Percentiles rank a stretch among this genome's conserved stretches.
Conservation (phyloP, 2,113 vertebrate genomes). For the Lasiurus cinereus region DNA sequence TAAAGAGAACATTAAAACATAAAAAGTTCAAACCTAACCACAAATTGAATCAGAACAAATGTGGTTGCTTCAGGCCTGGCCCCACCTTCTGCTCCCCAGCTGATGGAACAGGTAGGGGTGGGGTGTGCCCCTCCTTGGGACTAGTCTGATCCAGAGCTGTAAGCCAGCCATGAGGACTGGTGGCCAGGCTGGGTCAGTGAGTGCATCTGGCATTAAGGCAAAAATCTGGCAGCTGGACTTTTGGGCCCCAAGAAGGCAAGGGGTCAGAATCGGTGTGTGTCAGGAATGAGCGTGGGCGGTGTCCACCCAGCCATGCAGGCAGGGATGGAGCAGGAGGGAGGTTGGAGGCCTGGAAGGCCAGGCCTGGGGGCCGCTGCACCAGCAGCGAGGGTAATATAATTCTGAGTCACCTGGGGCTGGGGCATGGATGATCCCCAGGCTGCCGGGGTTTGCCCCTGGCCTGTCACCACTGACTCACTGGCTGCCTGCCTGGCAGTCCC, state of each 20-base stretch:
- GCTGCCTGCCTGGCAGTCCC: neutral
- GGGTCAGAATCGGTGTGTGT: neutral
- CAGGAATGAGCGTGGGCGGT: neutral
- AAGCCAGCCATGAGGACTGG: neutral
- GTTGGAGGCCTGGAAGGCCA: neutral
- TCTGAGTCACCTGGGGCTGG: conserved; percentile 71
- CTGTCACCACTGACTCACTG: conserved; percentile 71
- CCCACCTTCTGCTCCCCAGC: neutral
- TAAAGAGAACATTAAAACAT: conserved; percentile 19
- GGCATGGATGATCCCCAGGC: neutral
- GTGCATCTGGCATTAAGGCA: neutral
- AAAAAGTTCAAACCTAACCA: conserved; percentile 29
- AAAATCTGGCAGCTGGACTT: neutral
- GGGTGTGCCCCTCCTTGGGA: neutral
- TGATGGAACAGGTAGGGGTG: neutral
- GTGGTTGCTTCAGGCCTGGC: neutral
- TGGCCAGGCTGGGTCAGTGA: neutral
- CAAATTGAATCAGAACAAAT: neutral
- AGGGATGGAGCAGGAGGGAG: neutral
- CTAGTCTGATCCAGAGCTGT: neutral
- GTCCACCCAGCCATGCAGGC: neutral
- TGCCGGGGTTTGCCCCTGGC: neutral
- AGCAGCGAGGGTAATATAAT: neutral
- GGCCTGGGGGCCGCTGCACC: neutral
- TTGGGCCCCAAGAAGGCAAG: neutral